Conservation (phyloP, 2,888 invertebrate species). For the Drosophila meridionalis region DNA sequence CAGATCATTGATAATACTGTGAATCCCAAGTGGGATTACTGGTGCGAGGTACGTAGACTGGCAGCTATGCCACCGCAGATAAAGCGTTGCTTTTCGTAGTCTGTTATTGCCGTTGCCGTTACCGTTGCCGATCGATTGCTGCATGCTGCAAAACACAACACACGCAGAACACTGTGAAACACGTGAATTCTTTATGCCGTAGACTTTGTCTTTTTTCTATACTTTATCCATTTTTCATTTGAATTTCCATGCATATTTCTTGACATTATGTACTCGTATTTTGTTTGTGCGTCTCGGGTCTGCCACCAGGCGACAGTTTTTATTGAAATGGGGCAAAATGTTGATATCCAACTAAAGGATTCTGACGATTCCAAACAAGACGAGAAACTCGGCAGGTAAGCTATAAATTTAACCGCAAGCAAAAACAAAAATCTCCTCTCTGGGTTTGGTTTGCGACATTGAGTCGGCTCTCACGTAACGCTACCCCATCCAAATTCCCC, state of each 20-base stretch:
- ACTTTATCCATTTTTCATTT: slow-evolving; percentile 46
- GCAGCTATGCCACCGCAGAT: slow-evolving; percentile 24
- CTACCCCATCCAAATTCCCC: slow-evolving; percentile 15
- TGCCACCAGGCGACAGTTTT: slow-evolving; percentile 83
- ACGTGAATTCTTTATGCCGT: slow-evolving; percentile 41
- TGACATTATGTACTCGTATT: slow-evolving; percentile 65
- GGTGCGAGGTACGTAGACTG: slow-evolving; percentile 94
- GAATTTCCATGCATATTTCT: slow-evolving; percentile 62
- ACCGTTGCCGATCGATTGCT: slow-evolving; percentile 61
- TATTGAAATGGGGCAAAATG: slow-evolving; percentile 84
- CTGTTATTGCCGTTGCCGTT: slow-evolving; percentile 59
- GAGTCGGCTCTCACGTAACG: slow-evolving; percentile 15
- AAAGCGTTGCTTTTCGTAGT: slow-evolving; percentile 49
- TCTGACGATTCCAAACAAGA: slow-evolving; percentile 95
- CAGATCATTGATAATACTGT: slow-evolving; percentile 97
- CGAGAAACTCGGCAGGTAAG: slow-evolving; percentile 96
- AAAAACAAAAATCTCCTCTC: neutral
- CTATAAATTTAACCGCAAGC: slow-evolving; percentile 21
- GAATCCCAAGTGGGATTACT: slow-evolving; percentile 98
- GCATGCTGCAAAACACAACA: slow-evolving; percentile 59
- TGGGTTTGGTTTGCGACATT: slow-evolving; percentile 27
- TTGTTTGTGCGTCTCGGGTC: slow-evolving; percentile 60
- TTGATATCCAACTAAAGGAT: slow-evolving; percentile 91
- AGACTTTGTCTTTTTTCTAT: slow-evolving; percentile 44
- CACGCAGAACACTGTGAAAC: slow-evolving; percentile 18